Conservation (phyloP, 2,888 invertebrate species). For the Pollenia angustigena region DNA sequence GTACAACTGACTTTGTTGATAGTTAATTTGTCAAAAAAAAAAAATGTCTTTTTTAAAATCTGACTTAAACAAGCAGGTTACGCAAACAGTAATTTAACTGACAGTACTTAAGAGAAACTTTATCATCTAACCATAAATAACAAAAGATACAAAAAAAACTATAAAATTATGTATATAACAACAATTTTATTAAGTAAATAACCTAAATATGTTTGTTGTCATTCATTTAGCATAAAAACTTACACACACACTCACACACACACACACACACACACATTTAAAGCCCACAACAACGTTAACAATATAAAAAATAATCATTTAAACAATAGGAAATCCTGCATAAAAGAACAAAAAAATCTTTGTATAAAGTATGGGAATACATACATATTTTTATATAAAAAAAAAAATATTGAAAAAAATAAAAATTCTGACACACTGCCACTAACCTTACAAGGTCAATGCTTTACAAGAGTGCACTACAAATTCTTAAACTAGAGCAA, state of each 20-base stretch:
- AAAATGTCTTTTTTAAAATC: not conserved
- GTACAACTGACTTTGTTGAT: not conserved
- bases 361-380: slow-evolving; percentile 6
- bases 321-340: slow-evolving; percentile 55
- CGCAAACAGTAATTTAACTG: not conserved
- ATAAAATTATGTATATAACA: not conserved
- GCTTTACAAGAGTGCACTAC: slow-evolving; percentile 57
- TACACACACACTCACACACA: not conserved
- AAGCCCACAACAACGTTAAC: not conserved
- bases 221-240: slow-evolving; percentile 29
- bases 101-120: not conserved
- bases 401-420: not conserved
- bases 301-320: slow-evolving; percentile 38
- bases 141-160: not conserved
- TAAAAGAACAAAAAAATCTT: slow-evolving; percentile 1
- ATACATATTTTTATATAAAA: not conserved
- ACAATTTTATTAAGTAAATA: slow-evolving; percentile 10
- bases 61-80: not conserved
- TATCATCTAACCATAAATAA: not conserved
- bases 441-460: slow-evolving; percentile 70
- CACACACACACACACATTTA: not conserved
- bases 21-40: not conserved
- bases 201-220: slow-evolving; percentile 22
- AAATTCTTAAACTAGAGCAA: slow-evolving; percentile 57
- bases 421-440: slow-evolving; percentile 34